A percentile compares a stretch with the other conserved stretches of the same genome.
These are phyloP conservation scores for Nesospiza acunhae DNA, from an alignment of 2,113 vertebrate species.

Conservation along the genomic window DNA sequence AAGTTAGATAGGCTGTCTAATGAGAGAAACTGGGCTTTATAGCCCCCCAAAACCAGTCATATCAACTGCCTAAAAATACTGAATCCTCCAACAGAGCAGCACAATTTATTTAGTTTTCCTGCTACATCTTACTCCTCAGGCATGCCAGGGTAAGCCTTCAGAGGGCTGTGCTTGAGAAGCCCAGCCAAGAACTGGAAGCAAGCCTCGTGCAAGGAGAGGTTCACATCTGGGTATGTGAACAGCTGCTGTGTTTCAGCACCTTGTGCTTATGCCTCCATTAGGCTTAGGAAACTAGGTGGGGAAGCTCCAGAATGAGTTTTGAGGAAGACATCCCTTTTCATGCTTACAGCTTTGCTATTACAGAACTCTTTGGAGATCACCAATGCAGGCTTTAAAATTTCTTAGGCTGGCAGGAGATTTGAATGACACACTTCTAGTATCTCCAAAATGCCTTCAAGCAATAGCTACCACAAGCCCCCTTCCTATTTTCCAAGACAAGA, in stretches of 20 bases:
- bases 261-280: neutral
- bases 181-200: neutral
- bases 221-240: neutral
- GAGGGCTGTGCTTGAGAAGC: neutral
- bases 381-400: neutral
- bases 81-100: neutral
- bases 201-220: neutral
- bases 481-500: neutral
- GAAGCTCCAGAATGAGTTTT: neutral
- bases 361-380: neutral
- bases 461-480: neutral
- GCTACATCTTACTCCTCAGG: neutral
- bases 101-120: neutral
- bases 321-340: neutral
- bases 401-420: neutral
- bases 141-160: neutral
- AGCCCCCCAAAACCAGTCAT: neutral
- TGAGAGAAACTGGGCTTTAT: neutral
- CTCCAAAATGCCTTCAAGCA: neutral
- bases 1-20: neutral
- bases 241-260: neutral
- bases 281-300: neutral
- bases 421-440: neutral
- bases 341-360: neutral
- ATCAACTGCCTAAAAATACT: neutral